Base-by-base conservation (phyloP, 2,888 invertebrate genomes). In the Melipona bicolor region DNA sequence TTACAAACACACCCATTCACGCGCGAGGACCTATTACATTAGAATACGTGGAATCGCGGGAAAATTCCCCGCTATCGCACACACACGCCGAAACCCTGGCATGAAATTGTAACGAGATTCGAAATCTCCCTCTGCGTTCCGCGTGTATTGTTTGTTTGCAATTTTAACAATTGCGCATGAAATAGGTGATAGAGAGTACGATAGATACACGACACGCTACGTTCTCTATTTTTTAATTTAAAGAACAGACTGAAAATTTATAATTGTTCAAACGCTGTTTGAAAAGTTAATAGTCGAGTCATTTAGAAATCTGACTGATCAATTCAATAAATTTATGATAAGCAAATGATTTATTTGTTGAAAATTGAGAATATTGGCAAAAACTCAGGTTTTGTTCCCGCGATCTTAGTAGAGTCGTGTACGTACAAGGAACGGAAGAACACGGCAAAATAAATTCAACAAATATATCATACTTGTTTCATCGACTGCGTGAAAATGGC, bases 1-100 rank as follows among this genome's bases (percentile, higher is more conserved):
- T 9, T 69, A 73, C 70, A 69, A 70, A 85, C 69, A 85, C 69
- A 61, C 61, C 43, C 59, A 32, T 56, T 49, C 61, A 64, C 71
- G n/a, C 71, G n/a, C 24, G 76, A 78, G 64, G 5, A 36, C 73
- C 70, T 43, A 74, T 88, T 86, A 79, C 82, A 79, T 88, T 84
- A 80, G 73, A 84, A 84, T 81, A 79, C 70, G 61, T 52, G 75
- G 56, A 81, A 83, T 82, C 72, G 77, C 21, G 52, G 65, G 71
- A 9, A 75, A 88, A 84, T 86, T 88, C 62, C 65, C 61, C 21
- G 77, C 36, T 54, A 79, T 73, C 67, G 54, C 52, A 50, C 21
- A 24, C 21, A 27, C 49, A 64, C 49, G 68, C 9, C 36, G 71
- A n/a, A 67, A 78, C 72, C 56, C 19, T 24, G 43, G 54, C 9